Base-by-base conservation (phyloP, 1,140 invertebrate genomes). In the Zeugodacus cucurbitae region DNA sequence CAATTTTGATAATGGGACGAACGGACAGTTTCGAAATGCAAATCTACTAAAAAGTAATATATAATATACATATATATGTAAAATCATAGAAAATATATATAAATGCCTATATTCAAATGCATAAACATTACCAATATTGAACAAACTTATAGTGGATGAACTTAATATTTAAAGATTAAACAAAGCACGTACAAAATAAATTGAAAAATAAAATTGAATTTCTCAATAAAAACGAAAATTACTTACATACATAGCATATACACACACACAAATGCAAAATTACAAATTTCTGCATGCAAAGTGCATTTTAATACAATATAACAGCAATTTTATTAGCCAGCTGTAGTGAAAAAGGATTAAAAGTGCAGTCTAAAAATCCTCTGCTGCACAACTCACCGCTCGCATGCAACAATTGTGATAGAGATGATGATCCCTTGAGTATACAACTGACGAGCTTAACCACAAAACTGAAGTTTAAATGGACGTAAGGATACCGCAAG, bases 391-490 rank as follows among this genome's bases (percentile, higher is more conserved):
- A 4, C 70, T 22, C 37, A 6, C 34, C 74, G 0, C 8, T 48
- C 2, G 1, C 8, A 8, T 22, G 20, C 32, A 82, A 29, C 41
- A 82, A 48, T 48, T 48, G 14, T 26, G 74, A 29, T 82, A 22
- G 7, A 82, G 22, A n/a, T 48, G 74, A 37, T 48, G 22, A 48
- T 82, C 74, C n/a, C 74, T 7, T 22, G 74, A 82, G 74, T 48
- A 48, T 82, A 48, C 41, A 34, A 82, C 74, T 82, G 74, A 82
- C 74, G n/a, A 82, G 74, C 41, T 82, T 82, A 82, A 29, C 74
- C 74, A 48, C 74, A 82, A 82, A 82, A 82, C 74, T 82, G 20
- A 26, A 82, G 7, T 82, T 82, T 82, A 82, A 82, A 82, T 82
- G 74, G 74, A 82, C 41, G 41, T 54, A 82, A 54, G 74, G 8